Percentiles rank a stretch among this genome's conserved stretches.
phyloP scores from a whole-genome alignment of 2,797 vertebrate genomes.

The Xiphophorus birchmanni region DNA sequence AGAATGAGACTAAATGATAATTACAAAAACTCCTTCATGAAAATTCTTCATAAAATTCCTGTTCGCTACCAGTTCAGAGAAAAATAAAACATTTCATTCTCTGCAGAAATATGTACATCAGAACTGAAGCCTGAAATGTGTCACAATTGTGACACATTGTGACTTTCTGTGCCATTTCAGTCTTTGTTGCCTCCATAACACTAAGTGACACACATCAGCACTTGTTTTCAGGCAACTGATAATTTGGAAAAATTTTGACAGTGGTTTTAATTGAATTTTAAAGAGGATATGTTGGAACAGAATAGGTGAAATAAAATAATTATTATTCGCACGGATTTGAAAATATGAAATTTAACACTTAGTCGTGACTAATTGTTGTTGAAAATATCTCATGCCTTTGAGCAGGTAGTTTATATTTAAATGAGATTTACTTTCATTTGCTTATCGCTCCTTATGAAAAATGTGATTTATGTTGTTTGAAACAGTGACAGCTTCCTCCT shows the following conservation, averaged over 20 bases:
- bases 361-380: background rate
- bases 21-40: background rate
- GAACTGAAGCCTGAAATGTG: background rate
- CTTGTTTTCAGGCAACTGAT: background rate
- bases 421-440: background rate
- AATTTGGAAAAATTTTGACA: background rate
- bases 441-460: too few relatives aligned
- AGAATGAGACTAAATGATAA: background rate
- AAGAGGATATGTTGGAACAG: background rate
- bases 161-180: background rate
- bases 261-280: background rate
- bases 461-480: background rate
- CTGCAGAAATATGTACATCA: background rate
- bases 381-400: constrained; percentile 10
- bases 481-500: background rate
- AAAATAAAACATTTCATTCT: background rate
- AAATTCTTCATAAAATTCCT: background rate
- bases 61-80: background rate
- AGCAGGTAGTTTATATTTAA: background rate
- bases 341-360: background rate
- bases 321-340: background rate
- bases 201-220: background rate
- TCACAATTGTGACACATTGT: background rate
- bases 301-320: background rate
- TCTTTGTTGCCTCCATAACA: background rate